Percentiles rank a stretch among this genome's conserved stretches.
Conservation (phyloP, 2,797 vertebrate genomes). For the Gallirallus australis region DNA sequence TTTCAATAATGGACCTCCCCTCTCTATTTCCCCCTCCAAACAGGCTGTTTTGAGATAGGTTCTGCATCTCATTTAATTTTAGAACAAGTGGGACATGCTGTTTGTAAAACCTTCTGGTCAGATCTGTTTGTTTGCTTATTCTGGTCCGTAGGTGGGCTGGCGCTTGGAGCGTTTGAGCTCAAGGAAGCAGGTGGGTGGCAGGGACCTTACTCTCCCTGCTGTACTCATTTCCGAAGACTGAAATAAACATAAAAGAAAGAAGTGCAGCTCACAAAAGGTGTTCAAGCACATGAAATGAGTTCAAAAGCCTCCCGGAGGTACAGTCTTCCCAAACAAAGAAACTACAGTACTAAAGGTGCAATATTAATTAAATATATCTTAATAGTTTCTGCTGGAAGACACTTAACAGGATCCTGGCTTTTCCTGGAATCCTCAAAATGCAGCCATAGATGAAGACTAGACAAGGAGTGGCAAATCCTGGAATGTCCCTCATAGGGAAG, state of each 20-base stretch:
- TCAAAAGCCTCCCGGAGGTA: slow-evolving; percentile 6
- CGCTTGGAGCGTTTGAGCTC: not conserved
- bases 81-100: not conserved
- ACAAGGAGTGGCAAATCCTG: not conserved
- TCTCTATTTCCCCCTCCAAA: not conserved
- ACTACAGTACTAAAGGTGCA: not conserved
- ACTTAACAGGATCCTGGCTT: not conserved
- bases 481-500: not conserved
- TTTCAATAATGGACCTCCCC: not conserved
- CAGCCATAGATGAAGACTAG: not conserved
- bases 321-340: not conserved
- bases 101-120: slow-evolving; percentile 28
- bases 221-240: not conserved
- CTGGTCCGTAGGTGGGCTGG: slow-evolving; percentile 30
- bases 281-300: not conserved
- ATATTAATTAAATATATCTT: not conserved
- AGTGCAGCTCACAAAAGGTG: not conserved
- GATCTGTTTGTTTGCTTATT: slow-evolving; percentile 35
- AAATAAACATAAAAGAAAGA: slow-evolving; percentile 39
- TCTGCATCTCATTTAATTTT: slow-evolving; percentile 28
- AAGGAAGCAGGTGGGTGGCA: slow-evolving; percentile 17
- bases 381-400: not conserved
- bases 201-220: not conserved
- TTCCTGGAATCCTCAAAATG: not conserved
- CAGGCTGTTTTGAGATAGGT: not conserved